Base-by-base conservation (phyloP, 2,888 invertebrate genomes). In the Thymelicus lineola region DNA sequence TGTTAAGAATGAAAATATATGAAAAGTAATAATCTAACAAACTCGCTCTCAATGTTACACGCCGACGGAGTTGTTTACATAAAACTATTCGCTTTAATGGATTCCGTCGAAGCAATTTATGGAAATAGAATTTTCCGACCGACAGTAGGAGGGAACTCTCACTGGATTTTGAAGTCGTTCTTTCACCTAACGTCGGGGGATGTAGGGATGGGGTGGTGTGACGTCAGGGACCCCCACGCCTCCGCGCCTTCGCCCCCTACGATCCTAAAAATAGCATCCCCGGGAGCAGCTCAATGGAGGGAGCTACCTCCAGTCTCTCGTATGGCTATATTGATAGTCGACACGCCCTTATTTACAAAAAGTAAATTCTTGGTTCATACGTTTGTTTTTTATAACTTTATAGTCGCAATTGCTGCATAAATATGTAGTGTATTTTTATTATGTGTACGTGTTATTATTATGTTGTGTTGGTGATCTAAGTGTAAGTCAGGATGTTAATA, bases 251-350 rank as follows among this genome's bases (percentile, higher is more conserved):
- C 71, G 73, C 79, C 81, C 86, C 86, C 85, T 85, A 75, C 74
- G 71, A 82, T 87, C 88, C 90, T 91, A 91, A 88, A 91, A 93
- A 92, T 92, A 93, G 92, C 88, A 76, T 79, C 86, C 90, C 90
- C 90, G 89, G 91, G 90, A 82, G 77, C 77, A 82, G 89, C 87
- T 91, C 90, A 92, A 93, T 92, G 91, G 80, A 87, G 84, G 75
- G 42, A 53, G 42, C 77, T 28, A 10, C 55, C 59, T 59, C 6
- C 46, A 55, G 67, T 53, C 53, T 50, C 38, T 35, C 42, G 50
- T 63, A 58, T 50, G 38, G 53, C 64, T 64, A 20, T 63, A 57
- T 28, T 20, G 63, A 64, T 64, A 53, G 63, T 53, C 42, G 42
- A 55, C 63, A 50, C 63, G 53, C 36, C 17, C n/a, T 38, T 38